Conservation (phyloP, 2,113 vertebrate species). For the Lethenteron reissneri region DNA sequence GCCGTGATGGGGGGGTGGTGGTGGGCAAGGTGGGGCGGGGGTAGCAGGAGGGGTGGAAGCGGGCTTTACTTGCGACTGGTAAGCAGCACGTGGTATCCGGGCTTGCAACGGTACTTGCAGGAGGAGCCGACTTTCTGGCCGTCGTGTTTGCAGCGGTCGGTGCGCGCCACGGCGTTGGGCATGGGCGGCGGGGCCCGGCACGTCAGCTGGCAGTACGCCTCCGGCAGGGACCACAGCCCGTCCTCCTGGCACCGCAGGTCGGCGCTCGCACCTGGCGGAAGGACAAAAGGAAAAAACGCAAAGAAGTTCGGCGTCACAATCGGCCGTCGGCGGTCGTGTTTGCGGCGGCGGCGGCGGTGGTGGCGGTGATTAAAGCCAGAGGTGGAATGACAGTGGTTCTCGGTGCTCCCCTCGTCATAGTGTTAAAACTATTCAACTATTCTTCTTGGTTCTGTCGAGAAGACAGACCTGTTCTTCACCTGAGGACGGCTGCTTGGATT, state of each 20-base stretch:
- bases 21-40: no score
- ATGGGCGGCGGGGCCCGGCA: constrained; percentile 30
- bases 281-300: constrained; percentile 10
- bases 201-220: constrained; percentile 82
- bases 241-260: constrained; percentile 68
- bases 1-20: no score
- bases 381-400: background rate
- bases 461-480: no score
- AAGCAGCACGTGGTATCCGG: constrained; percentile 39
- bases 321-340: background rate
- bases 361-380: background rate
- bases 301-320: background rate
- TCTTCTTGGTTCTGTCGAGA: no score
- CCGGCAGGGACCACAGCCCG: constrained; percentile 73
- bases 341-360: background rate
- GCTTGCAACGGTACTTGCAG: constrained; percentile 62
- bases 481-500: no score
- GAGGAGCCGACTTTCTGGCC: constrained; percentile 50
- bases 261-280: constrained; percentile 40
- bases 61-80: no score
- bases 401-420: background rate
- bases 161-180: constrained; percentile 33
- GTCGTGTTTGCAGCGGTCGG: constrained; percentile 32
- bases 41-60: no score
- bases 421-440: background rate